A percentile compares a stretch with the other conserved stretches of the same genome.
These are phyloP conservation scores for Meganola albula DNA, from an alignment of 2,888 invertebrate species.

Conservation along the genomic window DNA sequence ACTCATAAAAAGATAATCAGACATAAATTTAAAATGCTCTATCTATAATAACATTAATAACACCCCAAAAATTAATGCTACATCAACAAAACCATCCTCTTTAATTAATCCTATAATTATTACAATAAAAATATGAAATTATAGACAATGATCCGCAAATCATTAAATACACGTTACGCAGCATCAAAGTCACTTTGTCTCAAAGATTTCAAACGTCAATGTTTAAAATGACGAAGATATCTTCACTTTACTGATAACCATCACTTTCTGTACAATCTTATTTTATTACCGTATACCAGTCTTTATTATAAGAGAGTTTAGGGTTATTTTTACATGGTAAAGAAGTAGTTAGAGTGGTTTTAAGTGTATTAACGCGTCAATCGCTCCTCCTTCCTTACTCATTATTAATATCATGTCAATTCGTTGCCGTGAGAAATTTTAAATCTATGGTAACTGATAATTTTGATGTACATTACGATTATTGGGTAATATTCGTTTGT, in stretches of 20 bases:
- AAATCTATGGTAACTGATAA: slow-evolving; percentile 62
- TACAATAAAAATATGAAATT: slow-evolving; percentile 34
- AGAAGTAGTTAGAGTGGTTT: slow-evolving; percentile 24
- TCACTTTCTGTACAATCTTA: slow-evolving; percentile 43
- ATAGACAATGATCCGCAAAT: slow-evolving; percentile 60
- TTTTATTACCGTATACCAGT: slow-evolving; percentile 1
- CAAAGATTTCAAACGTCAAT: slow-evolving; percentile 60
- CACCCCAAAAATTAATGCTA: no score
- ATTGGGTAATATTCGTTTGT: slow-evolving; percentile 67
- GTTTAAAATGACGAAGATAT: slow-evolving; percentile 44
- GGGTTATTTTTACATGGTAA: slow-evolving; percentile 20
- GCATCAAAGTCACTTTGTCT: slow-evolving; percentile 69
- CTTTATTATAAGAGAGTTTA: slow-evolving; percentile 20
- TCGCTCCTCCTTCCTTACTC: slow-evolving; percentile 57
- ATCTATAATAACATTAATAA: no score
- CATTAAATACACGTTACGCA: slow-evolving; percentile 50
- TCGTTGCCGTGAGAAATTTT: slow-evolving; percentile 66
- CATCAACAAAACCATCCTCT: slow-evolving; percentile 5
- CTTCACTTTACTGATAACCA: slow-evolving; percentile 53
- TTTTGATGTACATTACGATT: slow-evolving; percentile 59
- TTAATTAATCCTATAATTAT: no score
- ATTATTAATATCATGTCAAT: slow-evolving; percentile 73
- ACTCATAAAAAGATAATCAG: no score
- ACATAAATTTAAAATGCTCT: no score
- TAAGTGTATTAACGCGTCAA: slow-evolving; percentile 68